phyloP scores from a whole-genome alignment of 2,113 vertebrate genomes.

The Zosterops hypoxanthus region DNA sequence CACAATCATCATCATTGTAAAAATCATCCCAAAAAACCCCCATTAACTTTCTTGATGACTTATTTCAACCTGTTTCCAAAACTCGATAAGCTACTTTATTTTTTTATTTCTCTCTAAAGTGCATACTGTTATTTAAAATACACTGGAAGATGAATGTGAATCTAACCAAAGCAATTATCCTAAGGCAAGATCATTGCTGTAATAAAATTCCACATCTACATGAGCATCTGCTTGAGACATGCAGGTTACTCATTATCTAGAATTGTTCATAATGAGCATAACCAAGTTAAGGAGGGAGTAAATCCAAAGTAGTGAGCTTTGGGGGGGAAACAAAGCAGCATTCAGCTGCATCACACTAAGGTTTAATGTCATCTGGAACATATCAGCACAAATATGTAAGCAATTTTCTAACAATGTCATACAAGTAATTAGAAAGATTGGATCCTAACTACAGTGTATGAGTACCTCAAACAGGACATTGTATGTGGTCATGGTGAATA shows the following conservation, averaged over 20 bases:
- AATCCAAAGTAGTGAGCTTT: neutral
- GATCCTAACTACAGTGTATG: conserved; percentile 38
- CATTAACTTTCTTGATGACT: neutral
- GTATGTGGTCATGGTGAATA: conserved; percentile 94
- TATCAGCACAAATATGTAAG: conserved; percentile 39
- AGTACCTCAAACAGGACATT: conserved; percentile 96
- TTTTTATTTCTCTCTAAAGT: neutral
- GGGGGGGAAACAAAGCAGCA: neutral
- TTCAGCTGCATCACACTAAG: neutral
- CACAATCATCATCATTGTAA: neutral
- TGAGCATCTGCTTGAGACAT: neutral
- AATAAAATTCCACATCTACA: neutral
- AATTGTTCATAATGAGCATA: conserved; percentile 15
- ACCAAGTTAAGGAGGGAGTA: neutral
- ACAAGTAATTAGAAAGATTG: conserved; percentile 56
- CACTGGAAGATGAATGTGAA: neutral
- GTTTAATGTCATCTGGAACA: conserved; percentile 44
- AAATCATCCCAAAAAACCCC: neutral
- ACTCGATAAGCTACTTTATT: neutral
- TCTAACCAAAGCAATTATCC: neutral
- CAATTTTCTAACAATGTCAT: conserved; percentile 42
- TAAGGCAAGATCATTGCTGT: neutral
- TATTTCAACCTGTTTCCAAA: neutral
- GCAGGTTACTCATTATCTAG: neutral
- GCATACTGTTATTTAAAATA: neutral